Base-by-base conservation (phyloP, 2,113 vertebrate genomes). In the Rhinogobius similis region DNA sequence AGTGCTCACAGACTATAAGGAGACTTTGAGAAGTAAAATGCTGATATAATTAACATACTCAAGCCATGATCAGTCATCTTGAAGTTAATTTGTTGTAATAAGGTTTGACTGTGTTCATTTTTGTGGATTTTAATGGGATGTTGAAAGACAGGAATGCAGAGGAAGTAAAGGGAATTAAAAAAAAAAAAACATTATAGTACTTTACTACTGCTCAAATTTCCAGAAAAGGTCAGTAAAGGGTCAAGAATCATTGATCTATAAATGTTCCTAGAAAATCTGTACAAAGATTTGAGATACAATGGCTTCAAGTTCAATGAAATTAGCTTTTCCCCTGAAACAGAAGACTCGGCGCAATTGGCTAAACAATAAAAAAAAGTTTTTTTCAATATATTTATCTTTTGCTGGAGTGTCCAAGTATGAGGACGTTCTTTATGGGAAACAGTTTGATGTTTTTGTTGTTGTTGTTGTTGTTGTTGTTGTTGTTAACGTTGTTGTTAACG, bases 1-100 rank as follows among this genome's bases (percentile, higher is more conserved):
- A 84, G 58, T 29, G 10, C 70, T 76, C 29, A 21, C 79, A 75
- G 62, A 67, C 72, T 50, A 63, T 41, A 58, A 66, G 63, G 70
- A 82, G 83, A 75, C 74, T 43, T 69, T 12, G 24, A 81, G 39
- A 69, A 75, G 78, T 18, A 56, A 77, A 81, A 69, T 67, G 56
- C 69, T 77, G 56, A 69, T 43, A 43, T 62, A 81, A 76, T 86
- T 82, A 81, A 62, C 61, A 24, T 76, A 62, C 56, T 78, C 79
- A 44, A 62, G 70, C 46, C 75, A 58, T 0, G 23, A 48, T 72
- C 64, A 62, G 56, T 73, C n/a, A 1, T 72, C 39, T 68, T 67
- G 69, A 81, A 75, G 61, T 73, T 73, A 58, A 63, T 75, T 82
- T 75, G 29, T 70, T 77, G 56, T 77, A 75, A 81, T 72, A 50